Conservation (phyloP, 2,888 invertebrate species). For the Perithous albicinctus region DNA sequence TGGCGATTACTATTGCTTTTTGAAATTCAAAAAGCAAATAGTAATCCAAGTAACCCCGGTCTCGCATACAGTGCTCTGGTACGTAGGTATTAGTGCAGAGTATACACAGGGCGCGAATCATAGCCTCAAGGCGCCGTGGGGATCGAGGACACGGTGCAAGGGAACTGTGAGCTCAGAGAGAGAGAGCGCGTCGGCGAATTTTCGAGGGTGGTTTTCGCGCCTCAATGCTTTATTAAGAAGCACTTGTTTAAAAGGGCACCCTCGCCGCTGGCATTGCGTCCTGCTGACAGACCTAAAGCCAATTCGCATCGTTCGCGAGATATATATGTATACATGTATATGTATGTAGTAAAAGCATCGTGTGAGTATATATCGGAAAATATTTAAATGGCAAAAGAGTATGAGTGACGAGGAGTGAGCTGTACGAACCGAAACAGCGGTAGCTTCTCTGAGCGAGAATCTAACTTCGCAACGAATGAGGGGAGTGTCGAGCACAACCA, state of each 20-base stretch:
- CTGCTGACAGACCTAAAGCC: conserved; percentile 78
- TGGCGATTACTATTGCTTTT: no score
- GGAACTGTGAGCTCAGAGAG: conserved; percentile 59
- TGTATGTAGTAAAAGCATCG: neutral
- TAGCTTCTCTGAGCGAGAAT: conserved; percentile 47
- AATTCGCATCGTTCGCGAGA: conserved; percentile 76
- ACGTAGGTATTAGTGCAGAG: conserved; percentile 45
- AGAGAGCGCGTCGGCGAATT: conserved; percentile 77
- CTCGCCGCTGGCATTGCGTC: conserved; percentile 69
- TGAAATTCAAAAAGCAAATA: no score
- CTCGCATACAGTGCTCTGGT: no score
- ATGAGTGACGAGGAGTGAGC: conserved; percentile 12
- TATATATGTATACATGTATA: conserved; percentile 28
- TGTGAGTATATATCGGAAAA: conserved; percentile 13
- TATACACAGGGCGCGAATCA: conserved; percentile 63
- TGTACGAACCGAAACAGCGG: conserved; percentile 41
- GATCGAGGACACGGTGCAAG: conserved; percentile 50
- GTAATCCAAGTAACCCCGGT: no score
- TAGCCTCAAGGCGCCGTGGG: conserved; percentile 70
- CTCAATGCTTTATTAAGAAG: conserved; percentile 85
- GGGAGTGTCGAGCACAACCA: conserved; percentile 56
- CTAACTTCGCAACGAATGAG: conserved; percentile 27
- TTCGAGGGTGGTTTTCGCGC: conserved; percentile 84
- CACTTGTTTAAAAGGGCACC: conserved; percentile 84
- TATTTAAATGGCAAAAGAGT: conserved; percentile 16